These are phyloP conservation scores for Forbesichthys agassizii DNA, from an alignment of 2,113 vertebrate species.

Conservation along the genomic window DNA sequence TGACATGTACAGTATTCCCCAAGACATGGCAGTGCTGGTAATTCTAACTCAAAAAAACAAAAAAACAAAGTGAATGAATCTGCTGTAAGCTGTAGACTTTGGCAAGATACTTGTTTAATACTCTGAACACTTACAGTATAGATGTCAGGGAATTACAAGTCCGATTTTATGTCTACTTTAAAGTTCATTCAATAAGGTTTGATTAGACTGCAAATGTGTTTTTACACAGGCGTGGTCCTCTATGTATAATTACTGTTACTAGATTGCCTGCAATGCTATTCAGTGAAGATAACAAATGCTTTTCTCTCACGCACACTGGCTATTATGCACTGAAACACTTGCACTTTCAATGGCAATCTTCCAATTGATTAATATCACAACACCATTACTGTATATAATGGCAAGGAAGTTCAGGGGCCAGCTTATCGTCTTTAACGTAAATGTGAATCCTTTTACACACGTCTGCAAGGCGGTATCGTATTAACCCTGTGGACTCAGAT, in stretches of 20 bases:
- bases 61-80: neutral
- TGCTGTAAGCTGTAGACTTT: neutral
- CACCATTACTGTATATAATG: too few relatives aligned
- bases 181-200: neutral
- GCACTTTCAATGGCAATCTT: too few relatives aligned
- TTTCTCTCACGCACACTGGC: too few relatives aligned
- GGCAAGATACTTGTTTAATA: neutral
- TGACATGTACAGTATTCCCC: slow-evolving; percentile 20
- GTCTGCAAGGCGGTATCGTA: too few relatives aligned
- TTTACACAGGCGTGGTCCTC: neutral
- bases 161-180: slow-evolving; percentile 6
- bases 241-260: neutral
- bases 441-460: too few relatives aligned
- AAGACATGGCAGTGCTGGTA: slow-evolving; percentile 35
- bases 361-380: too few relatives aligned
- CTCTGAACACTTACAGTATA: neutral
- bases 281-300: too few relatives aligned
- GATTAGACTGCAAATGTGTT: neutral
- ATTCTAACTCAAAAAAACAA: slow-evolving; percentile 25
- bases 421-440: too few relatives aligned
- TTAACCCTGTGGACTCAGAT: too few relatives aligned
- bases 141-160: neutral
- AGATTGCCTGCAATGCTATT: neutral
- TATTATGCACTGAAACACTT: too few relatives aligned
- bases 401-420: too few relatives aligned